phyloP scores from a whole-genome alignment of 2,797 vertebrate species.

The Chloroceryle amazona region DNA sequence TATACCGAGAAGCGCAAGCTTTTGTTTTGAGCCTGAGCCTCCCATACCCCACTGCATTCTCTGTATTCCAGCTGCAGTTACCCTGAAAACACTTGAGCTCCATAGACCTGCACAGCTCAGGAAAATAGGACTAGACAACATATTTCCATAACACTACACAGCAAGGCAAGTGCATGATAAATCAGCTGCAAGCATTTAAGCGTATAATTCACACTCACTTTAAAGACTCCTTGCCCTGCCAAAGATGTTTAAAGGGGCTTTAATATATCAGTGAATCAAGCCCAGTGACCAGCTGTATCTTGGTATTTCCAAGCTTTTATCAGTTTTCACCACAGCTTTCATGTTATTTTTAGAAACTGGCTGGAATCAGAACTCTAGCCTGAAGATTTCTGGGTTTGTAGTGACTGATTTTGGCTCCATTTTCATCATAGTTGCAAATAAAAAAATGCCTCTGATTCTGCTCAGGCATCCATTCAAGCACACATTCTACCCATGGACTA shows the following conservation, averaged over 20 bases:
- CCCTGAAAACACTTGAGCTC: not conserved
- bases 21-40: constrained; percentile 22
- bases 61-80: not conserved
- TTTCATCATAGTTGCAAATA: not conserved
- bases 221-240: constrained; percentile 38
- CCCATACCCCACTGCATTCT: not conserved
- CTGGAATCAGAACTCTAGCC: constrained; percentile 10
- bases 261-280: constrained; percentile 20
- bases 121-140: constrained; percentile 10
- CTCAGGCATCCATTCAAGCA: not conserved
- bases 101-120: not conserved
- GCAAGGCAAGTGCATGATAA: constrained; percentile 10
- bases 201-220: constrained; percentile 58
- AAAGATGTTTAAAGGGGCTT: constrained; percentile 39
- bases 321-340: constrained; percentile 47
- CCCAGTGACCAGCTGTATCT: constrained; percentile 17
- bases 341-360: constrained; percentile 65
- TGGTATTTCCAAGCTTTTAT: constrained; percentile 65
- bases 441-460: not conserved
- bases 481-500: not conserved
- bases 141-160: not conserved
- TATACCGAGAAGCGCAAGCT: constrained; percentile 5
- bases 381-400: not conserved
- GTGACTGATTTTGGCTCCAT: not conserved
- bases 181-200: constrained; percentile 56